A percentile compares a stretch with the other conserved stretches of the same genome.
These are phyloP conservation scores for Solea solea DNA, from an alignment of 2,113 vertebrate genomes.

Conservation along the genomic window DNA sequence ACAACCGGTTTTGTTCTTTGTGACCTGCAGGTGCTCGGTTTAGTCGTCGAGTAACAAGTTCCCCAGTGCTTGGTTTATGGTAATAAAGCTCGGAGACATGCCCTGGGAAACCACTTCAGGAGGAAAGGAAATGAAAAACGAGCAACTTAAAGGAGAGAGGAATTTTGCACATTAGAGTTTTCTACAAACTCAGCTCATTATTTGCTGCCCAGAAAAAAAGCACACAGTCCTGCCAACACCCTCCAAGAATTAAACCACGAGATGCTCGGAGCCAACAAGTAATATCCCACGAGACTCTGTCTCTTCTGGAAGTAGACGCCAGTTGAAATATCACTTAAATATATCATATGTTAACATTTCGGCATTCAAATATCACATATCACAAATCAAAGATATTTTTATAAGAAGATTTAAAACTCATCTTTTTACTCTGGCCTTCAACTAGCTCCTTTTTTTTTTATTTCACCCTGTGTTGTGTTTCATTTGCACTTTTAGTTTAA, in stretches of 20 bases:
- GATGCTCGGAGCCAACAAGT: slow-evolving; percentile 43
- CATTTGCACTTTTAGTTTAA: too few species aligned
- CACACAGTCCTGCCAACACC: slow-evolving; percentile 19
- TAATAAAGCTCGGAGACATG: slow-evolving; percentile 39
- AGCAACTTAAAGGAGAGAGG: background rate
- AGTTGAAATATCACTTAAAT: slow-evolving; percentile 41
- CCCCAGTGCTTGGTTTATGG: slow-evolving; percentile 30
- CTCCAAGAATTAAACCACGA: slow-evolving; percentile 34
- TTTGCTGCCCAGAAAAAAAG: slow-evolving; percentile 29
- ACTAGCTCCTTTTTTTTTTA: too few species aligned
- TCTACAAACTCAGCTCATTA: slow-evolving; percentile 41
- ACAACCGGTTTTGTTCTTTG: slow-evolving; percentile 9
- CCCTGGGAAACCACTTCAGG: slow-evolving; percentile 25
- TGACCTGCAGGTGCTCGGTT: slow-evolving; percentile 13
- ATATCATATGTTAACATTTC: slow-evolving; percentile 26
- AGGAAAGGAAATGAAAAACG: background rate
- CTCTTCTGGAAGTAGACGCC: slow-evolving; percentile 40
- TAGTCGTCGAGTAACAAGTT: slow-evolving; percentile 29
- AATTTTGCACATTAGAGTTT: slow-evolving; percentile 1
- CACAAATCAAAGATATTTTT: too few species aligned
- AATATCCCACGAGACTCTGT: slow-evolving; percentile 47
- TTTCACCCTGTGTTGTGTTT: too few species aligned
- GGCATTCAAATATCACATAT: background rate
- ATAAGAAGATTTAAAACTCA: too few species aligned
- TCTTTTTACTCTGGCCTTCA: too few species aligned